Percentiles rank a stretch among this genome's conserved stretches.
These are phyloP conservation scores for Entomobrya multifasciata DNA, from an alignment of 2,888 invertebrate genomes.

Conservation along the genomic window DNA sequence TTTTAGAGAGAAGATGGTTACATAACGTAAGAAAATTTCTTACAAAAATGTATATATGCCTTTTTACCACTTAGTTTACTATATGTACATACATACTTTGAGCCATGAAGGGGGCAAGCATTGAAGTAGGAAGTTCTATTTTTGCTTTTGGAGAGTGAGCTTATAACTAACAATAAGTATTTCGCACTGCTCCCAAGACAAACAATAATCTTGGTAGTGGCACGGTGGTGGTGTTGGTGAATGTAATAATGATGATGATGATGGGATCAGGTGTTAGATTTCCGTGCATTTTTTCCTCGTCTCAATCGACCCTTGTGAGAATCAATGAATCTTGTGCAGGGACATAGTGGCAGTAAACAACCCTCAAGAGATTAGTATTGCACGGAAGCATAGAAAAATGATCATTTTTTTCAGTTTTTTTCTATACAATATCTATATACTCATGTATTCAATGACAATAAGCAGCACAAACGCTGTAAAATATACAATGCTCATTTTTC, in stretches of 20 bases:
- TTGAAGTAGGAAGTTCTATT: slow-evolving; percentile 61
- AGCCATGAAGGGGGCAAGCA: slow-evolving; percentile 46
- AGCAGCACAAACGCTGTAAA: neutral
- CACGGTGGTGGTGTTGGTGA: slow-evolving; percentile 9
- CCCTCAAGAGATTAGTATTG: slow-evolving; percentile 74
- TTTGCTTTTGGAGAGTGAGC: slow-evolving; percentile 54
- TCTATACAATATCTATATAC: neutral
- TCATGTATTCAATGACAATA: too few species aligned
- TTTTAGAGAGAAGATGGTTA: neutral
- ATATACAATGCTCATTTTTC: slow-evolving; percentile 4
- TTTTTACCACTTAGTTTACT: too few species aligned
- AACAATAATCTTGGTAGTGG: slow-evolving; percentile 50
- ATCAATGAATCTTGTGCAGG: slow-evolving; percentile 75
- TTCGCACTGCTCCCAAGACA: slow-evolving; percentile 60
- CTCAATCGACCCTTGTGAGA: slow-evolving; percentile 74
- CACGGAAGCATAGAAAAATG: slow-evolving; percentile 66
- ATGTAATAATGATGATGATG: too few species aligned
- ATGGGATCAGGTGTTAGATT: slow-evolving; percentile 76
- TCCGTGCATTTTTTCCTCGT: slow-evolving; percentile 69
- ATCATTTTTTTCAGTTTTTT: slow-evolving; percentile 72
- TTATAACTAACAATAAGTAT: slow-evolving; percentile 49
- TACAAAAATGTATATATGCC: neutral
- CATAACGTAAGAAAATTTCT: slow-evolving; percentile 1
- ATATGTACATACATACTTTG: neutral
- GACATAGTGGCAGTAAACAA: slow-evolving; percentile 74